Percentiles rank a stretch among this genome's conserved stretches.
Conservation (phyloP, 2,888 invertebrate species). For the Nemapogon koenigi region DNA sequence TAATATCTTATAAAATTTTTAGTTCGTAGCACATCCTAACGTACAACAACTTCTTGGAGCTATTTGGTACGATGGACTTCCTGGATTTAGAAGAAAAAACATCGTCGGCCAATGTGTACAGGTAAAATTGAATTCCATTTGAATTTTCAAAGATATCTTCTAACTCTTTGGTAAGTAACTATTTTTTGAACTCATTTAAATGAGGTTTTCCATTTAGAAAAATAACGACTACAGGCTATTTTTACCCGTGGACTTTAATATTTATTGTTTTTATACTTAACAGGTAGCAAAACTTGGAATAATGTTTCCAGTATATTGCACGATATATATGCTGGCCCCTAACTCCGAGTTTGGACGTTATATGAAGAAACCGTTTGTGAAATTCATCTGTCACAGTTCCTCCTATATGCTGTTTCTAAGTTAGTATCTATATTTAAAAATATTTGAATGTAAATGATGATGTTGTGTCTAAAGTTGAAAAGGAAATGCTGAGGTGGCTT, state of each 20-base stretch:
- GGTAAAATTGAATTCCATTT: conserved; percentile 47
- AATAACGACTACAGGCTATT: too few relatives aligned
- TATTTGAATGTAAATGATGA: too few relatives aligned
- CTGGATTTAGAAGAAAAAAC: conserved; percentile 92
- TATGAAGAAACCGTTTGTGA: conserved; percentile 97
- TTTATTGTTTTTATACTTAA: conserved; percentile 25
- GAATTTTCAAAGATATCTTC: not conserved
- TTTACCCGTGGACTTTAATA: too few relatives aligned
- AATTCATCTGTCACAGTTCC: conserved; percentile 96
- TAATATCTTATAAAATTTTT: conserved; percentile 30
- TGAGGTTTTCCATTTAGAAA: too few relatives aligned
- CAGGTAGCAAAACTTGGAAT: conserved; percentile 87
- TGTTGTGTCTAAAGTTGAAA: too few relatives aligned
- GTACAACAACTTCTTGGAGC: conserved; percentile 95
- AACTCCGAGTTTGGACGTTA: conserved; percentile 86
- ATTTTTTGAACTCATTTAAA: too few relatives aligned
- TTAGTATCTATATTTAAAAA: too few relatives aligned
- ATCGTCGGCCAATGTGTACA: conserved; percentile 87
- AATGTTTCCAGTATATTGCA: conserved; percentile 92
- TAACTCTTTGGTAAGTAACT: too few relatives aligned
- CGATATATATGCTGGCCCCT: conserved; percentile 91
- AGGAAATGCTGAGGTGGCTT: too few relatives aligned
- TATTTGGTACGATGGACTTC: conserved; percentile 98
- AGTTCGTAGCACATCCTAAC: conserved; percentile 98
- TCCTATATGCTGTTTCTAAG: conserved; percentile 96